Conservation (phyloP, 2,888 invertebrate genomes). For the Troglohyphantes excavatus region DNA sequence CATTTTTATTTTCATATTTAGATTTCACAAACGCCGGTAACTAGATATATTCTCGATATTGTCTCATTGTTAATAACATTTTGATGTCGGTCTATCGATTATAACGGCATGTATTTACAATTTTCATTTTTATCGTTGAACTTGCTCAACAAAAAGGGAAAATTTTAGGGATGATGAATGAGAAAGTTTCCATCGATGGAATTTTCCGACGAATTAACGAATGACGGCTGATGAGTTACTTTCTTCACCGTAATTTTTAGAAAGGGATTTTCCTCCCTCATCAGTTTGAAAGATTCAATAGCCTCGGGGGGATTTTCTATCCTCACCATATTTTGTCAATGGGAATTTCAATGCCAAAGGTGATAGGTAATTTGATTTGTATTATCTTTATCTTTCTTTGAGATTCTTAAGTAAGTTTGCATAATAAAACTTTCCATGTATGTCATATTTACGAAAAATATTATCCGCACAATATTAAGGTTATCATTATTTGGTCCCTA, state of each 20-base stretch:
- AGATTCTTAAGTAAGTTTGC: not conserved
- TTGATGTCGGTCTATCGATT: conserved; percentile 63
- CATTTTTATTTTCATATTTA: conserved; percentile 14
- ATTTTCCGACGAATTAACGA: conserved; percentile 58
- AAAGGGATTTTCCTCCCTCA: conserved; percentile 3
- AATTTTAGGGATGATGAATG: conserved; percentile 55
- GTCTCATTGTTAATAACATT: conserved; percentile 66
- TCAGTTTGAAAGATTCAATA: not conserved
- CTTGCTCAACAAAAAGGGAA: conserved; percentile 14
- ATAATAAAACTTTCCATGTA: too few relatives aligned
- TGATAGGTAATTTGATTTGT: not conserved
- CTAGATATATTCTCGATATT: conserved; percentile 48
- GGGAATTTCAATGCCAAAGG: not conserved
- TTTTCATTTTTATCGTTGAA: conserved; percentile 56
- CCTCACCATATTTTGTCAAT: not conserved
- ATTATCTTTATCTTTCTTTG: not conserved
- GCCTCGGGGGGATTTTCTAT: not conserved
- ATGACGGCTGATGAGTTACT: conserved; percentile 44
- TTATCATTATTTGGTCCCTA: too few relatives aligned
- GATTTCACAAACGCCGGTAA: conserved; percentile 18
- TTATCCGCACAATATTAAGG: too few relatives aligned
- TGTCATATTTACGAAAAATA: too few relatives aligned
- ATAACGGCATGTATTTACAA: conserved; percentile 46
- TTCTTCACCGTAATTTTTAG: conserved; percentile 28
- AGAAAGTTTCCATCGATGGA: not conserved